Evolutionary conservation across 2,888 invertebrate genomes (phyloP), one percentile per base, ranked within the genome.

Genomic region (Caenorhabditis sp.): DNA sequence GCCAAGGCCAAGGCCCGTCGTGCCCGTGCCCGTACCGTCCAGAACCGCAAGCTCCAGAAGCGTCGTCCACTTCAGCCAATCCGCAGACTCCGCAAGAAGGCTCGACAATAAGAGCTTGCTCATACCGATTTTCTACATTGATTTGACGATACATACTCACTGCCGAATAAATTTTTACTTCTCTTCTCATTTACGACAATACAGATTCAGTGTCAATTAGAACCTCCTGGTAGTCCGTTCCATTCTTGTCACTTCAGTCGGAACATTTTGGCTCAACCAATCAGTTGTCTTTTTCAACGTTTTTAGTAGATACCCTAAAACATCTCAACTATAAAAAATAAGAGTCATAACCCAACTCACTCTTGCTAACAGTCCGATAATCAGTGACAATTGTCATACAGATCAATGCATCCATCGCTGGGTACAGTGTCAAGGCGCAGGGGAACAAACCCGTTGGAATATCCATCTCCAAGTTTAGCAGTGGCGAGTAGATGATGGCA

Each of bases 1-100:
- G 74, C 76, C n/a, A 65, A 64, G 35, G 71, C 71, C 26, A n/a
- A n/a, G n/a, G n/a, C n/a, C n/a, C n/a, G n/a, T n/a, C 71, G 74
- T 40, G 74, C 74, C 37, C 74, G 74, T 50, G 76, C 76, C 53
- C 80, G 68, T 64, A 55, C 61, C 37, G 53, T 24, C 22, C 40
- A 37, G 15, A 56, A 69, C 67, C 68, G 69, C 20, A 58, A 65
- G 20, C 47, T 67, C 67, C 67, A 61, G 9, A 4, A 32, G 44
- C 69, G 58, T 50, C 81, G 68, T 61, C 81, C 28, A 6, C 65
- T 62, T 11, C 65, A 47, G 56, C 81, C 55, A 35, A 70, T 81
- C 24, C 60, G 76, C 51, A 55, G 64, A 47, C 67, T 40, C 40
- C 40, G 13, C 4, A 76, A 76, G 67, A 76, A 76, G 22, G 76